phyloP scores from a whole-genome alignment of 1,140 invertebrate species.

The Latrodectus geometricus region DNA sequence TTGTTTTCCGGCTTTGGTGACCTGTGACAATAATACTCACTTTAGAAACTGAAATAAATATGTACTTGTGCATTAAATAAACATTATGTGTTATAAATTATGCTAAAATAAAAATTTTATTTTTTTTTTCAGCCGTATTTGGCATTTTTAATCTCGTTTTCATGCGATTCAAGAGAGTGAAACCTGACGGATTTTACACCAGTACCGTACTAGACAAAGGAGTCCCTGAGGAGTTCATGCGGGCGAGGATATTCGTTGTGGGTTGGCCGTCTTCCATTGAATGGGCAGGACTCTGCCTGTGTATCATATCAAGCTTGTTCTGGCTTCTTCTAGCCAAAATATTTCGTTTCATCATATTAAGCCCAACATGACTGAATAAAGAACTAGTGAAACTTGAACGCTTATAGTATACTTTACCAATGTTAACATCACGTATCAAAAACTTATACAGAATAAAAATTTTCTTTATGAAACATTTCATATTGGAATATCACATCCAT shows the following conservation, averaged over 20 bases:
- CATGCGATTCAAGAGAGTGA: conserved; percentile 86
- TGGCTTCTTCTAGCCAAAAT: conserved; percentile 91
- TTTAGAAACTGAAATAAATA: too few species aligned
- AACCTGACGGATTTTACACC: conserved; percentile 71
- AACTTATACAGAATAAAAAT: too few species aligned
- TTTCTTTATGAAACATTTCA: too few species aligned
- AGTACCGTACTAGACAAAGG: conserved; percentile 60
- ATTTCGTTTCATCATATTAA: conserved; percentile 77
- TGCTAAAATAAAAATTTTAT: neutral
- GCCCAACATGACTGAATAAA: conserved; percentile 7
- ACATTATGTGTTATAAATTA: too few species aligned
- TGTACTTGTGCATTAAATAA: too few species aligned
- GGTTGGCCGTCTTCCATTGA: conserved; percentile 86
- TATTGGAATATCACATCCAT: too few species aligned
- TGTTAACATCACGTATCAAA: too few species aligned
- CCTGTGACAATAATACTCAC: too few species aligned
- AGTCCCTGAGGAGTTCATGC: conserved; percentile 69
- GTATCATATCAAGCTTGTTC: conserved; percentile 80
- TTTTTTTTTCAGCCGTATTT: conserved; percentile 77
- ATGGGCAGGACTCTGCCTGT: conserved; percentile 83
- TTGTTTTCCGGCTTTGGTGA: too few species aligned
- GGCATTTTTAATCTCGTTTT: conserved; percentile 89
- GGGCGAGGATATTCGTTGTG: conserved; percentile 80
- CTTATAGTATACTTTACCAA: too few species aligned
- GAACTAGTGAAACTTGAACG: too few species aligned